Evolutionary conservation across 2,113 vertebrate genomes (phyloP), one percentile per base, ranked within the genome.

Genomic region (Callipepla squamata): DNA sequence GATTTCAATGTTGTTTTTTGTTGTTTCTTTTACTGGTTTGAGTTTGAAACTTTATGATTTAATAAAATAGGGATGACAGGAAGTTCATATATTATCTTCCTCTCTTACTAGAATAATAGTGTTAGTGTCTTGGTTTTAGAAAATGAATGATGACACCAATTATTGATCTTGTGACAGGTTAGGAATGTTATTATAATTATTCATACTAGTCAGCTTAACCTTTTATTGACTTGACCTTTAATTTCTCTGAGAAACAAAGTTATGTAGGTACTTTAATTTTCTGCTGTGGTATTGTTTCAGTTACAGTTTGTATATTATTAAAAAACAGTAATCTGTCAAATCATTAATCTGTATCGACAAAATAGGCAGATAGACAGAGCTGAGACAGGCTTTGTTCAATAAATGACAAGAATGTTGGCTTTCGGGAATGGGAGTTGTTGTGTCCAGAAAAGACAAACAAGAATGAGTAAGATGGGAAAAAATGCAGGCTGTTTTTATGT

Each of bases 151-250:
- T 95, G 93, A 86, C 93, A 94, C 19, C 36, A 61, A 10, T 93
- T 96, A 97, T 94, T 6, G 96, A 97, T 96, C 67, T 66, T 89
- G 22, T 77, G 92, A 74, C 84, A 73, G 72, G 67, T 85, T 77
- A 89, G 95, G 88, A 92, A 85, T 72, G 85, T 63, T 91, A 96
- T 97, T 96, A 96, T 77, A 93, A 96, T 95, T 96, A 96, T 95
- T 93, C 78, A 92, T 95, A 82, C 23, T 47, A 93, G 86, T 96
- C 94, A 96, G 79, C 65, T 90, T 96, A 93, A 94, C 95, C 90
- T 96, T 96, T 96, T 42, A 81, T 94, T 96, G 90, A 94, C 42
- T 89, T 96, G 89, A 83, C 68, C 58, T 97, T 96, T 95, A 85
- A 18, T 55, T 91, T 87, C 80, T 78, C 45, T n/a, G 77, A 85